Evolutionary conservation across 2,113 vertebrate genomes (phyloP), one percentile per base, ranked within the genome.

Genomic region (Chinchilla lanigera): DNA sequence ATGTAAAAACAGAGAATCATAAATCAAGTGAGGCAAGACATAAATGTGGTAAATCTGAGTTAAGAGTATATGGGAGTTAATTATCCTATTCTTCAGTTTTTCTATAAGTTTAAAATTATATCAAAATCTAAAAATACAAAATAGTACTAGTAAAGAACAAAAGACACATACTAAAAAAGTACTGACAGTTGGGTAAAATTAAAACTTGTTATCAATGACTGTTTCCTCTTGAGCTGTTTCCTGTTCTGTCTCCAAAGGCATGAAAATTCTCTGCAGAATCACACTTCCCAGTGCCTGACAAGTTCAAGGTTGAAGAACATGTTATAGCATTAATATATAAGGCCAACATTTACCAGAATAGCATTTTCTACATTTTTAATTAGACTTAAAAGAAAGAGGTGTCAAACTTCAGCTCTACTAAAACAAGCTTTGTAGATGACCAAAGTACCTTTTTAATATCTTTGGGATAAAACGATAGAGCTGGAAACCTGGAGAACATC

Each of bases 251-350:
- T 81, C 67, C 73, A 44, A 69, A 54, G 30, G 56, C 28, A 83
- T 26, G 13, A 89, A 92, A 84, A 71, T 67, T 88, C 95, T 92
- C 87, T 54, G 52, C 71, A 93, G 60, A 92, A 52, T 63, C 30
- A 22, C 81, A 80, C 41, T 58, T 50, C 61, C 41, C 35, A 71
- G 56, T 7, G 7, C 44, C 44, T 50, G 78, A 90, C 60, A 71
- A 61, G 77, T 47, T 67, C 58, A 83, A 73, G 20, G 52, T 73
- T 63, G 82, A 85, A 84, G 77, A 93, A 83, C 82, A 85, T 14
- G 61, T 54, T 61, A 86, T 56, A 19, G 56, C 75, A 81, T 52
- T 90, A 90, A 87, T 30, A 60, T n/a, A 88, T 14, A 67, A 85
- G 30, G 47, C 84, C 86, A 86, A 47, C 16, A 71, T 65, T 81